A percentile compares a stretch with the other conserved stretches of the same genome.
Conservation (phyloP, 2,888 invertebrate species). For the Beris morrisii region DNA sequence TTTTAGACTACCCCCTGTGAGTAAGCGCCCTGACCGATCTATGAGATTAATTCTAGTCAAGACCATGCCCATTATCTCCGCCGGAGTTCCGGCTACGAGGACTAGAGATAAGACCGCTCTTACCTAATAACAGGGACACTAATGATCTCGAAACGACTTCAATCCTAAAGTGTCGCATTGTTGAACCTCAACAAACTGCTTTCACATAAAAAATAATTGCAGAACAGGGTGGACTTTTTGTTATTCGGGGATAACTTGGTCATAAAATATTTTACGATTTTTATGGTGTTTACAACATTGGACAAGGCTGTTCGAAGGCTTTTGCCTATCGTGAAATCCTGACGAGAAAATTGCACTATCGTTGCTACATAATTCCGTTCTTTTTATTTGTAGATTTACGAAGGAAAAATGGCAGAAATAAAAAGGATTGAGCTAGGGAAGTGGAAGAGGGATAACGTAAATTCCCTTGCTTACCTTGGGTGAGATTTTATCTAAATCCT, state of each 20-base stretch:
- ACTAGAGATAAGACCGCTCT: conserved; percentile 18
- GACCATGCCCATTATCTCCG: conserved; percentile 15
- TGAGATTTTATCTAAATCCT: conserved; percentile 24
- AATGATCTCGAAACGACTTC: conserved; percentile 24
- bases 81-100: background rate
- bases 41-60: too few relatives aligned
- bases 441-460: background rate
- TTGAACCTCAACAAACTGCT: conserved; percentile 20
- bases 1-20: too few relatives aligned
- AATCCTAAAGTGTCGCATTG: conserved; percentile 11
- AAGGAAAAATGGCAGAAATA: conserved; percentile 4
- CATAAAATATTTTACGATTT: conserved; percentile 30
- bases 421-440: conserved; percentile 12
- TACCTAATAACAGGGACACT: conserved; percentile 25
- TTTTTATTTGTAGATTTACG: conserved; percentile 10
- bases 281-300: conserved; percentile 27
- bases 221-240: background rate
- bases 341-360: conserved; percentile 4
- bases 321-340: too few relatives aligned
- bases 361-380: conserved; percentile 20
- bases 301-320: background rate
- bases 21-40: too few relatives aligned
- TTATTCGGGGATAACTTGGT: conserved; percentile 7
- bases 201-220: conserved; percentile 20
- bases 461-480: conserved; percentile 4